phyloP scores from a whole-genome alignment of 2,113 vertebrate genomes.

The Antennarius striatus region DNA sequence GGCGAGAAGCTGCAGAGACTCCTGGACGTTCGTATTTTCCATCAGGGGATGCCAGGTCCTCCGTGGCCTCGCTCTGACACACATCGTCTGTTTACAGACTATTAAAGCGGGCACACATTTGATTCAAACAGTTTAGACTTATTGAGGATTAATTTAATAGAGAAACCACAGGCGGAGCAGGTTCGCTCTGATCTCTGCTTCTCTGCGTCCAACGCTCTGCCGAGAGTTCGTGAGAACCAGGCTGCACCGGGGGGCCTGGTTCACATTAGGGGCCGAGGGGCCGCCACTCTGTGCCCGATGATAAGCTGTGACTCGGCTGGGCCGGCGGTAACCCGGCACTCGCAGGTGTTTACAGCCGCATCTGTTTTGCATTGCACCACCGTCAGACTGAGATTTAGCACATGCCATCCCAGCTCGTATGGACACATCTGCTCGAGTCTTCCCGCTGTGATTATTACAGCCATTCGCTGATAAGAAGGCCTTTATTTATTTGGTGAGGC shows the following conservation, averaged over 20 bases:
- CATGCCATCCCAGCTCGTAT: constrained; percentile 34
- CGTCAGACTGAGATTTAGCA: constrained; percentile 46
- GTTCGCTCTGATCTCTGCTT: constrained; percentile 37
- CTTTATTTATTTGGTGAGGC: neutral
- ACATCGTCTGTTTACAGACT: constrained; percentile 31
- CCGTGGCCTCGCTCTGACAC: constrained; percentile 26
- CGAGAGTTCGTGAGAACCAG: constrained; percentile 62
- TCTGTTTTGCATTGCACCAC: constrained; percentile 71
- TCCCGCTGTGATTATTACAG: neutral
- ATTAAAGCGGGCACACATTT: constrained; percentile 18
- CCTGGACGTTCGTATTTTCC: constrained; percentile 26
- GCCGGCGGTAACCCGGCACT: constrained; percentile 57
- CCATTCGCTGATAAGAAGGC: neutral
- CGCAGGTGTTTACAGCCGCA: constrained; percentile 80
- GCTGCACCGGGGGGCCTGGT: constrained; percentile 63
- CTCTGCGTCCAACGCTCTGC: constrained; percentile 19
- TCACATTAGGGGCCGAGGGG: constrained; percentile 70
- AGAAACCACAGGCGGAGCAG: constrained; percentile 40
- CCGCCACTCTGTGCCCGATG: constrained; percentile 61
- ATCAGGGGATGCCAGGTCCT: constrained; percentile 13
- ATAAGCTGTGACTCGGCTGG: constrained; percentile 61
- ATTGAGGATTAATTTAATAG: constrained; percentile 37
- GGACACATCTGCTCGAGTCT: constrained; percentile 38
- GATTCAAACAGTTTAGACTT: constrained; percentile 26
- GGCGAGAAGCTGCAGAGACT: constrained; percentile 20